Conservation (phyloP, 1,140 invertebrate species). For the Lamellibrachia luymesi region DNA sequence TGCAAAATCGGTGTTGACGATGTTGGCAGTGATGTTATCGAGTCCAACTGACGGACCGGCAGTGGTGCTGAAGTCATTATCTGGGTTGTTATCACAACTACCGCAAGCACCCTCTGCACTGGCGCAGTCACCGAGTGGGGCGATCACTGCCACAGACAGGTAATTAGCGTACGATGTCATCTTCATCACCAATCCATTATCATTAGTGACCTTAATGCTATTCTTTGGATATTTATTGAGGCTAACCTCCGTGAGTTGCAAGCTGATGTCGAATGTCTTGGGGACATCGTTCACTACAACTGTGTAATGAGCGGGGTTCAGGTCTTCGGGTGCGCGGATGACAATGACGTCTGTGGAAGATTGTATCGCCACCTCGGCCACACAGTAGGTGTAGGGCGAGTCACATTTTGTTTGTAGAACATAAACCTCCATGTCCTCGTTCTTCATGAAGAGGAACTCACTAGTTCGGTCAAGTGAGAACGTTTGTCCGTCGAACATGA, state of each 20-base stretch:
- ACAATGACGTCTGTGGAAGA: constrained; percentile 27
- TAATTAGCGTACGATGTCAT: not conserved
- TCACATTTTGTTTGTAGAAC: not conserved
- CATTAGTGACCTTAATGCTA: not conserved
- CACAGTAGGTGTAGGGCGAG: constrained; percentile 17
- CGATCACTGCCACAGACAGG: constrained; percentile 1
- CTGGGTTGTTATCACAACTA: constrained; percentile 32
- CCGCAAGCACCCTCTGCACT: constrained; percentile 30
- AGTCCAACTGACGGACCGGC: constrained; percentile 14
- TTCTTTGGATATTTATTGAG: not conserved
- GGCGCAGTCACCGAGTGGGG: constrained; percentile 18
- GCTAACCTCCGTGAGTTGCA: constrained; percentile 14
- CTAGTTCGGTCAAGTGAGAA: constrained; percentile 29
- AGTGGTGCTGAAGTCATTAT: constrained; percentile 33
- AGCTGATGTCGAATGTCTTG: constrained; percentile 21
- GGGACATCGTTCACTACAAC: constrained; percentile 3
- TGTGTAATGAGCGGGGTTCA: not conserved
- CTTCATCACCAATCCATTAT: constrained; percentile 15
- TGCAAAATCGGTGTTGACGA: constrained; percentile 30
- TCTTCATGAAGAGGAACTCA: constrained; percentile 22
- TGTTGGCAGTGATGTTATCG: constrained; percentile 25
- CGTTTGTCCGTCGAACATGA: constrained; percentile 37
- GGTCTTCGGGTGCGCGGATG: constrained; percentile 23
- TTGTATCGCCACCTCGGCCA: constrained; percentile 30
- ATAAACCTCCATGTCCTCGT: not conserved